Evolutionary conservation across 2,113 vertebrate genomes (phyloP), one percentile per base, ranked within the genome.

Genomic region (Puntigrus tetrazona): DNA sequence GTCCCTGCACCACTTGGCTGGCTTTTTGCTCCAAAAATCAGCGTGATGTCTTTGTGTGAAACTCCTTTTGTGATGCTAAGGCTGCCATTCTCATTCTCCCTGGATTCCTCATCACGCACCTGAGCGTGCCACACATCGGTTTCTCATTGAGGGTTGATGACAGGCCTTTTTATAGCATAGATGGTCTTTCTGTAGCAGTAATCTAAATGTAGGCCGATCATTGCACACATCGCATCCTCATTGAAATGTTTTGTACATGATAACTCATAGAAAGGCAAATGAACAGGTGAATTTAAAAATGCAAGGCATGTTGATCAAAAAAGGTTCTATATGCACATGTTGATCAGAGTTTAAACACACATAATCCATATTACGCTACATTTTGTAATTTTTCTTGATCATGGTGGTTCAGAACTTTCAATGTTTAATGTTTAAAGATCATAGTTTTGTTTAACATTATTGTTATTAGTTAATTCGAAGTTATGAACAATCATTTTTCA

Each of bases 91-190:
- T 31, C 5, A 70, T 52, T 78, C 74, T 43, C 11, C 9, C 3
- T 82, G 38, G n/a, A 29, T 34, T 47, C 20, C n/a, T 47, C 18
- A 4, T 34, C 18, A 43, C 4, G 72, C 36, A 74, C 81, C 52
- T 79, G 61, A 78, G 61, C 7, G 9, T 50, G 57, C 7, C 63
- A n/a, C 27, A 20, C 70, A 31, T 67, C 69, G 20, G 36, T 61
- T 29, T 75, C 7, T n/a, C 20, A 57, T 52, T 57, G 50, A 77
- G 34, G 43, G 13, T 27, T 61, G 77, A 79, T 57, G 31, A 22
- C n/a, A 41, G 77, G 34, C 14, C 47, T 79, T 57, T 78, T 27
- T 78, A 78, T 78, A 78, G 25, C 41, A 74, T n/a, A 4, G 25
- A 43, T 74, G n/a, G 41, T 13, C 31, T 47, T 74, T 8, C 11